A percentile compares a stretch with the other conserved stretches of the same genome.
phyloP scores from a whole-genome alignment of 2,113 vertebrate genomes.

The Isurus oxyrinchus region DNA sequence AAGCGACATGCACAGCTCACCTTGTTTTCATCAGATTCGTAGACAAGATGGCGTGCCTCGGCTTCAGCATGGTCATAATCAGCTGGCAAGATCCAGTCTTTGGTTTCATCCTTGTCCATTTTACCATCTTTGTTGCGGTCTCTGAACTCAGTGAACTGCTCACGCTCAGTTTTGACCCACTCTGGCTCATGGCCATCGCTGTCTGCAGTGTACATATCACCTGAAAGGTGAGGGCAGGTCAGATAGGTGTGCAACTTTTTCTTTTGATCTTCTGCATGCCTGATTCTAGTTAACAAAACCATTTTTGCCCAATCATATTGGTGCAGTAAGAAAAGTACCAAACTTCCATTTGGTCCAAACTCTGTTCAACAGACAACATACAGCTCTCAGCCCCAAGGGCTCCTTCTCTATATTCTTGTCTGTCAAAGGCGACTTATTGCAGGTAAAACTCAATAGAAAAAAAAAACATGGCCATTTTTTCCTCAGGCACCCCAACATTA shows the following conservation, averaged over 20 bases:
- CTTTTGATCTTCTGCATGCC: neutral
- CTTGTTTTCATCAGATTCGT: conserved; percentile 78
- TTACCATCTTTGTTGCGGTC: conserved; percentile 86
- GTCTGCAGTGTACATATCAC: conserved; percentile 78
- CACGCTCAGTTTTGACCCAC: conserved; percentile 79
- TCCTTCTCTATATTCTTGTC: neutral
- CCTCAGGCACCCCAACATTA: neutral
- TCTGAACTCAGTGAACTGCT: conserved; percentile 84
- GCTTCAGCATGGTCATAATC: conserved; percentile 82
- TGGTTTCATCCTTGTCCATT: conserved; percentile 84
- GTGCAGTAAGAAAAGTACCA: neutral
- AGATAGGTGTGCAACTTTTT: neutral
- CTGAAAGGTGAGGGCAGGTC: conserved; percentile 47
- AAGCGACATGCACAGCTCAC: conserved; percentile 49
- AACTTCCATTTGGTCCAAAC: neutral
- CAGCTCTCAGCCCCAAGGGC: neutral
- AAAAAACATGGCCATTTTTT: neutral
- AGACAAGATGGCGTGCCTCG: conserved; percentile 81
- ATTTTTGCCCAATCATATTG: neutral
- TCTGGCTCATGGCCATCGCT: conserved; percentile 71
- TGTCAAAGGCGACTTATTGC: neutral
- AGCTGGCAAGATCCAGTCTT: conserved; percentile 83
- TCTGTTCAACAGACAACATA: neutral
- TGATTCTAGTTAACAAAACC: neutral
- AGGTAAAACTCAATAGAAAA: neutral